phyloP scores from a whole-genome alignment of 2,797 vertebrate species.

The Diplodus sargus region DNA sequence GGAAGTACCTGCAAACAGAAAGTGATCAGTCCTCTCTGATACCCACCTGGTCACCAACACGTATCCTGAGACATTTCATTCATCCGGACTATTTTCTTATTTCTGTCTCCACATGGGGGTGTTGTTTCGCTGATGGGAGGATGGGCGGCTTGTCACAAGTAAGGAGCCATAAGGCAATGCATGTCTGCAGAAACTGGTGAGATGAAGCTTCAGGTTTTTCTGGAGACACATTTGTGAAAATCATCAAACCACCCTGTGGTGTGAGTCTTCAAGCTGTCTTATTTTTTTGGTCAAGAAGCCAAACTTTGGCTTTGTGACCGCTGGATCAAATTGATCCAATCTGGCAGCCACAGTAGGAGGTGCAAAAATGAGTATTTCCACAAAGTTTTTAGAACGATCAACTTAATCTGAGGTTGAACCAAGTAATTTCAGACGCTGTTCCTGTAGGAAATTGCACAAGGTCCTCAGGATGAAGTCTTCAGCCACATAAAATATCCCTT shows the following conservation, averaged over 20 bases:
- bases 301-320: conserved; percentile 51
- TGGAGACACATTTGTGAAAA: conserved; percentile 55
- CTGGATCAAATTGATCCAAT: conserved; percentile 25
- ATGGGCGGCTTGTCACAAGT: background rate
- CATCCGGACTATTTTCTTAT: conserved; percentile 13
- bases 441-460: background rate
- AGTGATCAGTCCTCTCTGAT: background rate
- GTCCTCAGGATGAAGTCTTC: conserved; percentile 24
- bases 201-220: conserved; percentile 32
- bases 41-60: conserved; percentile 13
- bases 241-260: conserved; percentile 8
- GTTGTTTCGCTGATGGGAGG: conserved; percentile 14
- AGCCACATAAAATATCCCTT: conserved; percentile 17
- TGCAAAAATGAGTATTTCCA: conserved; percentile 9
- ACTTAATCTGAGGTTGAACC: conserved; percentile 10
- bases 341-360: background rate
- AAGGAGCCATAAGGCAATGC: conserved; percentile 14
- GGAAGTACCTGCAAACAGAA: conserved; percentile 12
- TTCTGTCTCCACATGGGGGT: conserved; percentile 24
- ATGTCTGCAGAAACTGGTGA: conserved; percentile 12
- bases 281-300: conserved; percentile 51
- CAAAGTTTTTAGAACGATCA: background rate
- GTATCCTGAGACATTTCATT: conserved; percentile 40
- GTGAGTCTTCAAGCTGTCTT: conserved; percentile 7
- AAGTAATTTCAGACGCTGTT: conserved; percentile 2